Evolutionary conservation across 2,797 vertebrate species (phyloP).

Genomic region (Macrochelys suwanniensis): DNA sequence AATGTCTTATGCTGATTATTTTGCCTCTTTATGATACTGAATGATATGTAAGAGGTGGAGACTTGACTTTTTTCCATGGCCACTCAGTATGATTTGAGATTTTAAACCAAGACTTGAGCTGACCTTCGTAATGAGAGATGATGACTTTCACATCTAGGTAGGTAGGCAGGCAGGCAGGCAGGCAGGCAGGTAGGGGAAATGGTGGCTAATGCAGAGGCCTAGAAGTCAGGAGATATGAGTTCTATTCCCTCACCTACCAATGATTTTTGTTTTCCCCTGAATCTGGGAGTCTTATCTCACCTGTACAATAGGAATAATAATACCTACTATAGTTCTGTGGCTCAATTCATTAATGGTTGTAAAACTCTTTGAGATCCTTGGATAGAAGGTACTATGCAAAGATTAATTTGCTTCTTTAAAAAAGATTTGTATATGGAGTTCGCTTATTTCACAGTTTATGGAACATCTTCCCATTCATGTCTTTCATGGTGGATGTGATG

Average conservation of each 20-base stretch:
- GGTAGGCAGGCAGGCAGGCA: neutral
- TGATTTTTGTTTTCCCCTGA: constrained; percentile 14
- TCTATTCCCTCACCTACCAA: neutral
- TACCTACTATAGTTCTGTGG: neutral
- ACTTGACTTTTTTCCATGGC: rapidly evolving
- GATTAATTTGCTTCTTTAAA: neutral
- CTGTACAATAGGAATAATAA: neutral
- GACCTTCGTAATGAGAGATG: neutral
- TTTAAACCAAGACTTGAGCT: neutral
- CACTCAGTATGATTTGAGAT: neutral
- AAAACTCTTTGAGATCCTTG: neutral
- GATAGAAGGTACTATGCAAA: neutral
- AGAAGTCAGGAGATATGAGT: neutral
- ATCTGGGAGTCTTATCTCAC: neutral
- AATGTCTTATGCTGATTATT: neutral
- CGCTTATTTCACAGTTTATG: neutral
- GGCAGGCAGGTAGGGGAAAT: neutral
- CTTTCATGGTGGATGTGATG: neutral
- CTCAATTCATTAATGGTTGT: neutral
- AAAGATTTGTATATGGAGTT: neutral
- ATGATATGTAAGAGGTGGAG: neutral
- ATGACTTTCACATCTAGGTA: neutral
- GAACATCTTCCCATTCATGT: neutral
- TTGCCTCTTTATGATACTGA: neutral
- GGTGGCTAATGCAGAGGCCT: neutral